Evolutionary conservation across 2,113 vertebrate genomes (phyloP).

Genomic region (Scatophagus argus): DNA sequence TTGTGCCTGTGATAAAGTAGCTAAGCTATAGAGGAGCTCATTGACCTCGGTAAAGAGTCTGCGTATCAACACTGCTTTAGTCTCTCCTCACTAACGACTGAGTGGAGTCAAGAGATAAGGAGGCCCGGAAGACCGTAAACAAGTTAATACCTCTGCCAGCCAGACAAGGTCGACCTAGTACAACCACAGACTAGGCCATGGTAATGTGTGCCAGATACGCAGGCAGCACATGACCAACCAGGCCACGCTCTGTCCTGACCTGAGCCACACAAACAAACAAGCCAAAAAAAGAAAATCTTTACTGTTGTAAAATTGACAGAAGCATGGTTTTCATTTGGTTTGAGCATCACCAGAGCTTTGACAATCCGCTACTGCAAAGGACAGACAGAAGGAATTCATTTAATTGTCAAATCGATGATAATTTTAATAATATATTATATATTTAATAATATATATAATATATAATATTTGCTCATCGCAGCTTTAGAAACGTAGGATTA

Average conservation of each 20-base stretch:
- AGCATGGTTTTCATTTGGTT: neutral
- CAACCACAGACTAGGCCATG: conserved; percentile 9
- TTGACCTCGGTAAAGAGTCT: neutral
- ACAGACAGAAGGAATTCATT: neutral
- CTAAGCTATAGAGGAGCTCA: too few species aligned
- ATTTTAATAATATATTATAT: neutral
- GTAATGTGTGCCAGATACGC: conserved; percentile 39
- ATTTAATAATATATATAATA: neutral
- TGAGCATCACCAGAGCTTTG: too few species aligned
- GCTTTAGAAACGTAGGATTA: neutral
- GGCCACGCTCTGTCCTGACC: neutral
- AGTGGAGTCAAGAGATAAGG: conserved; percentile 9
- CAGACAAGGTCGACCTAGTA: conserved; percentile 58
- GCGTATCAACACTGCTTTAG: neutral
- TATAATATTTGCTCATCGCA: neutral
- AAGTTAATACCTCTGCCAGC: conserved; percentile 60
- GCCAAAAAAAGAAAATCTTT: neutral
- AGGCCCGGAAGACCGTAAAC: conserved; percentile 47
- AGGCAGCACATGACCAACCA: conserved; percentile 8
- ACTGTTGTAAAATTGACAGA: neutral
- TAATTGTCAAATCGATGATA: neutral
- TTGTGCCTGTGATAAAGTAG: too few species aligned
- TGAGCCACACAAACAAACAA: too few species aligned
- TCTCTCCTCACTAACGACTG: conserved; percentile 13
- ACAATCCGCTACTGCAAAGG: neutral